Conservation (phyloP, 2,113 vertebrate genomes). For the Pluvialis apricaria region DNA sequence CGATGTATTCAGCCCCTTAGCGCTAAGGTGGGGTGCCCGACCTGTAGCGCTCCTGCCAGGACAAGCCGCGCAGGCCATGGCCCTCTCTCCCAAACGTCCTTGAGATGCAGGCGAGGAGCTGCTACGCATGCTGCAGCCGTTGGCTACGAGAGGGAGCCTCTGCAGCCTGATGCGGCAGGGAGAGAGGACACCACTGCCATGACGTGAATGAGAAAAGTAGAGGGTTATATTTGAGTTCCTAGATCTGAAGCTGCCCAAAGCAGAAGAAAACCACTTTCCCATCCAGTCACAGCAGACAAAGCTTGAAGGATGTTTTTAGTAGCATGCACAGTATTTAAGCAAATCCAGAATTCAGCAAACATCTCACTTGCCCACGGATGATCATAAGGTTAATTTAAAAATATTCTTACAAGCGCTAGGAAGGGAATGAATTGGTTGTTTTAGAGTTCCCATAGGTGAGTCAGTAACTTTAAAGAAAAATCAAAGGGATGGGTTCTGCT, state of each 20-base stretch:
- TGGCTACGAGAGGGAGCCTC: not conserved
- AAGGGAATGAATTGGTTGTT: not conserved
- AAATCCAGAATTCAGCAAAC: not conserved
- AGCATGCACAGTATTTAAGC: not conserved
- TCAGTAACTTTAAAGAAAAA: slow-evolving; percentile 34
- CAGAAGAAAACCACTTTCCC: not conserved
- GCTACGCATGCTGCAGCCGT: not conserved
- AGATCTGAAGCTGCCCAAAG: not conserved
- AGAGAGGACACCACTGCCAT: not conserved
- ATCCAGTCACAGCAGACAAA: not conserved
- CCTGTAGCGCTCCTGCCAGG: not conserved
- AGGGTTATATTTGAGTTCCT: not conserved
- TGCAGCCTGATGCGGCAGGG: accelerated
- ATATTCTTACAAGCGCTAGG: not conserved
- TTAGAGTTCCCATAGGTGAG: not conserved
- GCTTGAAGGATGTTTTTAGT: not conserved
- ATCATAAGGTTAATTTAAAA: not conserved
- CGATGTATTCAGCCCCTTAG: accelerated
- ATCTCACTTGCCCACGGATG: not conserved
- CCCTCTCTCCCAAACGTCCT: not conserved
- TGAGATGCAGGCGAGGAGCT: not conserved
- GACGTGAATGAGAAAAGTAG: accelerated
- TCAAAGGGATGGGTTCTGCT: not conserved
- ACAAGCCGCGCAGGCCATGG: not conserved
- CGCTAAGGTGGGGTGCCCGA: not conserved